Evolutionary conservation across 2,888 invertebrate species (phyloP), one percentile per base, ranked within the genome.

Genomic region (Luperina testacea): DNA sequence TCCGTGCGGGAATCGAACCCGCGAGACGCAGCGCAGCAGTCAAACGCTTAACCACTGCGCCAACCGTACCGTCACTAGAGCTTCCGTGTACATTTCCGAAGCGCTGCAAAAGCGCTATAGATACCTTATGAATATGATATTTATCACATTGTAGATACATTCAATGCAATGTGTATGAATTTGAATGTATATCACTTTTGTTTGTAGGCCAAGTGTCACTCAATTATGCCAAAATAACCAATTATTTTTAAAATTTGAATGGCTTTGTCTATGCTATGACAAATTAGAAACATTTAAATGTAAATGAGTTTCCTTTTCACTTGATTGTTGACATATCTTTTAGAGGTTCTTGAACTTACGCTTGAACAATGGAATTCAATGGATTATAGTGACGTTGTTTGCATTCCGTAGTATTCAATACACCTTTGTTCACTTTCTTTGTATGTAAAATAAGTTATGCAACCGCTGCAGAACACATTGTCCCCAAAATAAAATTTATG

Each of bases 281-380:
- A 53, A 51, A 20, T 27, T 45, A 2, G 11, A n/a, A 73, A 32
- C 68, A 20, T 51, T 51, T 42, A 63, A 63, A 53, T 51, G 20
- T 8, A 1, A 78, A 69, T 59, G 32, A 69, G 9, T 76, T 75
- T 42, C 32, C 51, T 65, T 61, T 32, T 8, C 42, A 27, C 24
- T 78, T 68, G 32, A 27, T 73, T 77, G 63, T 64, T 71, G 61
- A 63, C 45, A 79, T 24, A 53, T 48, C 53, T 71, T 57, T 63
- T 57, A 38, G 61, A 87, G 87, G 71, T 80, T 32, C 20, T 83
- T 84, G 80, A 84, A 75, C 87, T 84, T 72, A 59, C 38, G 20
- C 6, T 75, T 69, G 15, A 73, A 67, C 48, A 84, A 78, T 86
- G 61, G 61, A 64, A 71, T 61, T 72, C 85, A 69, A 75, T 72